These are phyloP conservation scores for Dreissena polymorpha DNA, from an alignment of 1,140 invertebrate genomes.

Conservation along the genomic window DNA sequence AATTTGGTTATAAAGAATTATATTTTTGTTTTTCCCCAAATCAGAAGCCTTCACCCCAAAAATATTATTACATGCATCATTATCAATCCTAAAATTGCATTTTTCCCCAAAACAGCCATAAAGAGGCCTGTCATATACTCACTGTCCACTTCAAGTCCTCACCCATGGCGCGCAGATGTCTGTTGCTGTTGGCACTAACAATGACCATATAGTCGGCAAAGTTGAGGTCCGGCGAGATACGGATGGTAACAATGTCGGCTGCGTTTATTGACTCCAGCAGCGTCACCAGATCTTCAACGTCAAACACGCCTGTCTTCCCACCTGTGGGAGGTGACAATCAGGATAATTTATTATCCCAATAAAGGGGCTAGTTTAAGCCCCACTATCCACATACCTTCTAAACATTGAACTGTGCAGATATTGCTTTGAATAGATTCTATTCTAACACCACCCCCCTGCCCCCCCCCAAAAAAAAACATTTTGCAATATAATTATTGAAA, in stretches of 20 bases:
- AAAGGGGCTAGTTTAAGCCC: neutral
- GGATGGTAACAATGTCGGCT: conserved; percentile 89
- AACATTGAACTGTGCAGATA: neutral
- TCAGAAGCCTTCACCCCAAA: too few species aligned
- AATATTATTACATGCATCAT: too few species aligned
- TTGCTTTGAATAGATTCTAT: conserved; percentile 2
- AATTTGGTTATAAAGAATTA: too few species aligned
- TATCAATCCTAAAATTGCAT: too few species aligned
- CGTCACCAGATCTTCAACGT: conserved; percentile 91
- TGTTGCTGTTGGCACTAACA: conserved; percentile 86
- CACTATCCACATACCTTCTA: neutral
- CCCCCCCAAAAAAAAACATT: too few species aligned
- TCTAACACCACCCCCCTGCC: too few species aligned
- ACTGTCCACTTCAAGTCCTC: conserved; percentile 88
- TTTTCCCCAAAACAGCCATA: too few species aligned
- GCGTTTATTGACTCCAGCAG: conserved; percentile 89
- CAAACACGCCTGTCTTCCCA: conserved; percentile 89
- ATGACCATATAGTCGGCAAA: conserved; percentile 93
- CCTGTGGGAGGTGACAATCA: conserved; percentile 81
- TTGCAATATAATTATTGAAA: too few species aligned
- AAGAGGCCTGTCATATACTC: conserved; percentile 67
- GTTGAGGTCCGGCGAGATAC: conserved; percentile 86
- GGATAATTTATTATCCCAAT: conserved; percentile 17
- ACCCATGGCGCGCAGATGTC: conserved; percentile 88
- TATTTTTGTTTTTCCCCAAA: too few species aligned